A percentile compares a stretch with the other conserved stretches of the same genome.
phyloP scores from a whole-genome alignment of 2,888 invertebrate genomes.

The Drosophila mettleri region DNA sequence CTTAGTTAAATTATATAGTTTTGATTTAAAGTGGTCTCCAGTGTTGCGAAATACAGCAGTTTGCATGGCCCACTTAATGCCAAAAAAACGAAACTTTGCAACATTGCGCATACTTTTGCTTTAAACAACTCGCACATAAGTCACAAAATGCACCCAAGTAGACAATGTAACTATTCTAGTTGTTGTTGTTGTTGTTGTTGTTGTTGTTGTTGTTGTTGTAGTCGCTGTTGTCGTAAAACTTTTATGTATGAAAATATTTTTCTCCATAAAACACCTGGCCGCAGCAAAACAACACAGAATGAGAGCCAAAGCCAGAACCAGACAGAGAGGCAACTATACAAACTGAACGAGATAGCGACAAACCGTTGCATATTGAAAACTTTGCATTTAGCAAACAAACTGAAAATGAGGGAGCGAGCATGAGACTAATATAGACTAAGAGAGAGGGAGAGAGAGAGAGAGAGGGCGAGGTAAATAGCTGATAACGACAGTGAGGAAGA shows the following conservation, averaged over 20 bases:
- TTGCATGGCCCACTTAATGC: slow-evolving; percentile 37
- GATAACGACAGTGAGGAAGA: slow-evolving; percentile 53
- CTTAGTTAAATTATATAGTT: slow-evolving; percentile 23
- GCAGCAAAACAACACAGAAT: slow-evolving; percentile 21
- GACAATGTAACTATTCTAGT: slow-evolving; percentile 43
- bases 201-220: slow-evolving; percentile 54
- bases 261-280: slow-evolving; percentile 70
- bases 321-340: background rate
- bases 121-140: slow-evolving; percentile 55
- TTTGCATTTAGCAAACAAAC: slow-evolving; percentile 68
- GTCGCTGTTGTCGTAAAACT: slow-evolving; percentile 66
- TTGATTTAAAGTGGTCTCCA: slow-evolving; percentile 12
- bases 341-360: background rate
- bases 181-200: slow-evolving; percentile 36
- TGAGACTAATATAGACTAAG: background rate
- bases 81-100: slow-evolving; percentile 38
- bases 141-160: slow-evolving; percentile 53
- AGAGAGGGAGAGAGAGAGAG: background rate
- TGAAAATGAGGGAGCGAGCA: slow-evolving; percentile 15
- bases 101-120: slow-evolving; percentile 47
- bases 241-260: slow-evolving; percentile 77
- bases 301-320: background rate
- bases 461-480: slow-evolving; percentile 11
- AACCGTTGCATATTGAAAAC: slow-evolving; percentile 73
- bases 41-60: slow-evolving; percentile 23